Conservation (phyloP, 2,113 vertebrate genomes). For the Rutilus rutilus region DNA sequence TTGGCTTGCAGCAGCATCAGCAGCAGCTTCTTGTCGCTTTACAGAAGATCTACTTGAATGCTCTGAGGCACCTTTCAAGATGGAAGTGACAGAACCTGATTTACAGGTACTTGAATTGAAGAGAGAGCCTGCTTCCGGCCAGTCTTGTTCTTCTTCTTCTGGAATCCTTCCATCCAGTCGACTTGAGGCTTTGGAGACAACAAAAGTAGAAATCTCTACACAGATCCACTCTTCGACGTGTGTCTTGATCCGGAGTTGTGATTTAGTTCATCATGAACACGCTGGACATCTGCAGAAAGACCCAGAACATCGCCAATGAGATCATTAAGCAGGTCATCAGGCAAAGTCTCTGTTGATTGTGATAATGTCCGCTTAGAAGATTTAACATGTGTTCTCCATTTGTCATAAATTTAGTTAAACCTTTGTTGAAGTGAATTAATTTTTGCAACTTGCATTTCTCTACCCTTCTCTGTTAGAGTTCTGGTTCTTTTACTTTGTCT, state of each 20-base stretch:
- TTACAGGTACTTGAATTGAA: conserved; percentile 25
- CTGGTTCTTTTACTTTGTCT: neutral
- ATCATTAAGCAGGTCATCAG: conserved; percentile 45
- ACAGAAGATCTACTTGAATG: conserved; percentile 39
- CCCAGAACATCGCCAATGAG: conserved; percentile 35
- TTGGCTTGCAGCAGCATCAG: conserved; percentile 53
- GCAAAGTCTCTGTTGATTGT: conserved; percentile 23
- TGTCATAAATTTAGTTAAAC: conserved; percentile 37
- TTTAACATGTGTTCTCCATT: conserved; percentile 44
- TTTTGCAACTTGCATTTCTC: conserved; percentile 25
- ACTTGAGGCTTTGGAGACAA: conserved; percentile 40
- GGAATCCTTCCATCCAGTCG: conserved; percentile 7
- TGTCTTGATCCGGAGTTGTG: conserved; percentile 36
- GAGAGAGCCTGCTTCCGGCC: conserved; percentile 49
- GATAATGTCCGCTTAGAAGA: conserved; percentile 28
- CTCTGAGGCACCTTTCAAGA: conserved; percentile 5
- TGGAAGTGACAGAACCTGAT: neutral
- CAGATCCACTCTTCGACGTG: conserved; percentile 30
- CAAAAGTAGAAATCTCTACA: conserved; percentile 35
- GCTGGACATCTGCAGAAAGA: conserved; percentile 37
- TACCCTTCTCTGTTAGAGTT: conserved; percentile 25
- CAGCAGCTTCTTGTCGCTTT: conserved; percentile 40
- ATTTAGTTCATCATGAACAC: conserved; percentile 39
- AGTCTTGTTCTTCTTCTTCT: conserved; percentile 33
- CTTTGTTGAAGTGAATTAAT: conserved; percentile 31